phyloP scores from a whole-genome alignment of 2,888 invertebrate species.

The Tipula vernalis region DNA sequence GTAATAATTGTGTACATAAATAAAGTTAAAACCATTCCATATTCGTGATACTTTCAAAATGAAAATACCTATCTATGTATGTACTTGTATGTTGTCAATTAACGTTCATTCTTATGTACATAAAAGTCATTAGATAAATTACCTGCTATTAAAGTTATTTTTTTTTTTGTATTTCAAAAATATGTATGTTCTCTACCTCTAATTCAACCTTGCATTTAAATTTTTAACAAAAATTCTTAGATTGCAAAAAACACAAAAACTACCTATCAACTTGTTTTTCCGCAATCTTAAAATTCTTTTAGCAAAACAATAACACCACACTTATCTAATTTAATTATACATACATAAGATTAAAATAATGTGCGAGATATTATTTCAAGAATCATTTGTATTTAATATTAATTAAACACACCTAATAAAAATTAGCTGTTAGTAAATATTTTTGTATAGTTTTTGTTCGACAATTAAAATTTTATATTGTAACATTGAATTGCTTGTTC shows the following conservation, averaged over 20 bases:
- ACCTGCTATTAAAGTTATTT: neutral
- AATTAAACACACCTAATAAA: neutral
- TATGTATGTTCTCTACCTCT: neutral
- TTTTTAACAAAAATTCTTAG: neutral
- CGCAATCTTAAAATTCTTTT: neutral
- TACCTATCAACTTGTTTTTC: neutral
- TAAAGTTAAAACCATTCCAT: neutral
- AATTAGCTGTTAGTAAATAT: neutral
- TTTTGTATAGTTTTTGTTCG: neutral
- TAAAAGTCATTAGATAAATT: neutral
- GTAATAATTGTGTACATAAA: neutral
- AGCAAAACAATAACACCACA: neutral
- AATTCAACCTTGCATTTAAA: neutral
- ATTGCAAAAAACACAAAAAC: neutral
- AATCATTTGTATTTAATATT: neutral
- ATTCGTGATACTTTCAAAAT: neutral
- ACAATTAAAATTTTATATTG: neutral
- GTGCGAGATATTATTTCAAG: neutral
- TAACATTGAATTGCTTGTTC: neutral
- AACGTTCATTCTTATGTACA: neutral
- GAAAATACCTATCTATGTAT: neutral
- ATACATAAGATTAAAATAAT: neutral
- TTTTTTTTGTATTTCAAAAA: neutral
- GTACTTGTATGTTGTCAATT: neutral
- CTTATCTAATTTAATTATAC: neutral